phyloP scores from a whole-genome alignment of 2,113 vertebrate species.

The Cnemophilus loriae region DNA sequence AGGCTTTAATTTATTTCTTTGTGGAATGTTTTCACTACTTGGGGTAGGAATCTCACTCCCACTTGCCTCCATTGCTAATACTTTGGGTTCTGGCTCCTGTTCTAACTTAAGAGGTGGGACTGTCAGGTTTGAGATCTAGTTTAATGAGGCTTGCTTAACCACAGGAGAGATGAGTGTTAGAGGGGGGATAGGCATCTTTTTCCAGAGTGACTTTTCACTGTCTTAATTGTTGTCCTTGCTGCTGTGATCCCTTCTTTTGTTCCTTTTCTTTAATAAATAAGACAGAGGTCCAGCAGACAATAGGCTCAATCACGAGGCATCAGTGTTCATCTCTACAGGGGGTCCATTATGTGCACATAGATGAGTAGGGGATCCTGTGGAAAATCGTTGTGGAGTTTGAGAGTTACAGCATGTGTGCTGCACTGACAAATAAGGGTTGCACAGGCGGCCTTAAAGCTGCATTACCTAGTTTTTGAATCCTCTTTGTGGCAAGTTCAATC shows the following conservation, averaged over 20 bases:
- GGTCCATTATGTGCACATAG: background rate
- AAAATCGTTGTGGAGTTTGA: background rate
- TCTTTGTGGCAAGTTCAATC: background rate
- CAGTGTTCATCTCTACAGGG: slow-evolving; percentile 6
- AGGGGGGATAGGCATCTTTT: background rate
- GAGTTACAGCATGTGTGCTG: background rate
- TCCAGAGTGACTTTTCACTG: background rate
- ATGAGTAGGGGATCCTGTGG: background rate
- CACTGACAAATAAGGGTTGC: background rate
- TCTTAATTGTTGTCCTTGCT: background rate
- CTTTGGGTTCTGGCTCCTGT: background rate
- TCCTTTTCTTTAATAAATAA: background rate
- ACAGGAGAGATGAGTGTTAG: background rate
- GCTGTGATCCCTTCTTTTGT: slow-evolving; percentile 12
- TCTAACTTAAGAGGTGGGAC: background rate
- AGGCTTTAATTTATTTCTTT: background rate
- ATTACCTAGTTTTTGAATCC: background rate
- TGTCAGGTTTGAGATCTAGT: background rate
- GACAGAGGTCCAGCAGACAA: background rate
- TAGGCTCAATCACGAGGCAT: background rate
- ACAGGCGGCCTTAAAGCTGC: background rate
- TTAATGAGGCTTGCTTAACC: background rate
- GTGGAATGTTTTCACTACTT: background rate
- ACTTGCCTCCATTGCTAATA: background rate
- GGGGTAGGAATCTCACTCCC: background rate